Base-by-base conservation (phyloP, 2,888 invertebrate genomes). In the Sarcophaga rosellei region DNA sequence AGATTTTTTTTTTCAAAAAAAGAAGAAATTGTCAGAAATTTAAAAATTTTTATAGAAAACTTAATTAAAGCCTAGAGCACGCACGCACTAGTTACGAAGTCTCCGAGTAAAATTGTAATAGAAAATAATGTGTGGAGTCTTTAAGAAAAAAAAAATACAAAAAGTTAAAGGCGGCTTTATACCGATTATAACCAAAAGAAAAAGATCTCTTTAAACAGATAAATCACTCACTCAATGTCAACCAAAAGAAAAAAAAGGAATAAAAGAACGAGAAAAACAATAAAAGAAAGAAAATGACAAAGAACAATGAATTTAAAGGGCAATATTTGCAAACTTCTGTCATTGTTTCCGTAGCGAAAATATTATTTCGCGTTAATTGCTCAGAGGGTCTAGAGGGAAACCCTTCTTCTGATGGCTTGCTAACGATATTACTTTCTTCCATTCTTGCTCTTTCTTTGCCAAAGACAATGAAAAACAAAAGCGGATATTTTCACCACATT, bases 31-130 rank as follows among this genome's bases (percentile, higher is more conserved):
- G 6, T 57, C n/a, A n/a, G 15, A 53, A 68, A 12, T 61, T n/a
- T 53, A 72, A 72, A n/a, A 69, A 45, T 12, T 66, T 77, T 73
- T 81, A 63, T 81, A 81, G 70, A 81, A 86, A 86, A 81, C 78
- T 86, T 86, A 86, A 86, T 86, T 86, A 86, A 86, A 86, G 86
- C 84, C 84, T 84, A 66, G 59, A 86, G 81, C 86, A 86, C 86
- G 86, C 86, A 86, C 86, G 81, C 61, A 75, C 61, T 44, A 68
- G 11, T 53, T 8, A 79, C 20, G 3, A 68, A 53, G 53, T 15
- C 53, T 53, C 1, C 1, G 17, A 53, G 53, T 8, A 63, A 65
- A 72, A 45, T 44, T 65, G 65, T 77, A 81, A 81, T 69, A 75
- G 69, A 72, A 72, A 78, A 80, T 23, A 75, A 70, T 76, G 70